Evolutionary conservation across 2,113 vertebrate genomes (phyloP), one percentile per base, ranked within the genome.

Genomic region (Gadus chalcogrammus): DNA sequence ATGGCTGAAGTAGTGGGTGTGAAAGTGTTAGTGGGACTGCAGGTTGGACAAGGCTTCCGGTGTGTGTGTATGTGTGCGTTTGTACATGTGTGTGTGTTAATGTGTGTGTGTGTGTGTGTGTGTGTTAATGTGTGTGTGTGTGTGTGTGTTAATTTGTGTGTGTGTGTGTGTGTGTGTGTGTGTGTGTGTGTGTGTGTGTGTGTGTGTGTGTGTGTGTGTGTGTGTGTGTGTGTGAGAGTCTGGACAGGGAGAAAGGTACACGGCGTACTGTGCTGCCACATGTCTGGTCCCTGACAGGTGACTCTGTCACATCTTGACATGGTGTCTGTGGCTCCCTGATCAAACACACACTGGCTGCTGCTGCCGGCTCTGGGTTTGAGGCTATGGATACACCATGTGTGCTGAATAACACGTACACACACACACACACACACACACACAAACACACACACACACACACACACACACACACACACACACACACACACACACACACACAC

Each of bases 221-320:
- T n/a, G 60, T 24, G 60, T 61, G 60, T 61, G 15, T 58, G 15
- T 22, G 24, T 5, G 42, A 11, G 42, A 48, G 42, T 48, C 42
- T 13, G 42, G 42, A 48, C 42, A 48, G 42, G 42, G 42, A 9
- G 42, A 48, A 13, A 9, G 42, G 42, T 48, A 48, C 42, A 48
- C 42, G 9, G 42, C 12, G 42, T 48, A 13, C 42, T 48, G 9
- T 48, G 42, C 42, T 48, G 42, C 42, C 42, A 48, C 42, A 15
- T 9, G n/a, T 61, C 24, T 58, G 53, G 15, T n/a, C 1, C 55
- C 66, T 27, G 22, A 62, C 61, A 62, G 61, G 64, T 69, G 17
- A 15, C 79, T 82, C 75, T 73, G 84, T 64, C 77, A 59, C 75
- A 27, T 80, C 79, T 81, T 85, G 78, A 56, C 65, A 52, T 9